phyloP scores from a whole-genome alignment of 1,140 invertebrate species.

The Musca domestica region DNA sequence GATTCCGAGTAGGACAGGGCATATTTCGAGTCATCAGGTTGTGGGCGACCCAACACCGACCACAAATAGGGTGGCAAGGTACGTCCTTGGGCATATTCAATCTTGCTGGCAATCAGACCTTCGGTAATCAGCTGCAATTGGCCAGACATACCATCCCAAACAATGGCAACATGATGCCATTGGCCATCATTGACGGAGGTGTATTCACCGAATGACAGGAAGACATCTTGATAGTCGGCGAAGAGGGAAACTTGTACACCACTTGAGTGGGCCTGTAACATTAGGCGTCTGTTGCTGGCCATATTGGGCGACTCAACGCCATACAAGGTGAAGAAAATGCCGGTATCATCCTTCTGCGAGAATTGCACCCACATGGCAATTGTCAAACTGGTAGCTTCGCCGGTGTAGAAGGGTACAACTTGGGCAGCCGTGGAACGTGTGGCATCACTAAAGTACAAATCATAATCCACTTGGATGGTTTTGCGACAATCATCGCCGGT shows the following conservation, averaged over 20 bases:
- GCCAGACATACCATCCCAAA: slow-evolving; percentile 85
- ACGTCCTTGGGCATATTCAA: slow-evolving; percentile 80
- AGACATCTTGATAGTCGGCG: slow-evolving; percentile 84
- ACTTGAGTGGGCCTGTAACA: slow-evolving; percentile 86
- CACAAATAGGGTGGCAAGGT: slow-evolving; percentile 79
- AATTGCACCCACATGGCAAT: slow-evolving; percentile 96
- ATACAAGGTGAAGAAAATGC: slow-evolving; percentile 92
- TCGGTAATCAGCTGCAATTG: slow-evolving; percentile 87
- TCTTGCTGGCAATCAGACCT: slow-evolving; percentile 86
- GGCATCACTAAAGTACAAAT: slow-evolving; percentile 90
- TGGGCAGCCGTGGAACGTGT: slow-evolving; percentile 83
- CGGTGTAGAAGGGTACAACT: slow-evolving; percentile 84
- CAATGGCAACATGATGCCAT: slow-evolving; percentile 94
- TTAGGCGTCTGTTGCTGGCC: slow-evolving; percentile 71
- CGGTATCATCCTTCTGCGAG: slow-evolving; percentile 81
- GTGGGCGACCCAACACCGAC: slow-evolving; percentile 87
- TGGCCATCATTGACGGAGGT: slow-evolving; percentile 93
- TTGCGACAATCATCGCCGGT: slow-evolving; percentile 96
- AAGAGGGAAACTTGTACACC: slow-evolving; percentile 88
- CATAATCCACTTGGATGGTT: slow-evolving; percentile 95
- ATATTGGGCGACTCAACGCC: slow-evolving; percentile 79
- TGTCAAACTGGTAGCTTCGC: slow-evolving; percentile 74
- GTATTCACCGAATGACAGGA: slow-evolving; percentile 84
- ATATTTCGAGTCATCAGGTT: slow-evolving; percentile 60
- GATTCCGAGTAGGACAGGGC: slow-evolving; percentile 74